These are phyloP conservation scores for Sorex maritimensis DNA, from an alignment of 2,797 vertebrate species.

Conservation along the genomic window DNA sequence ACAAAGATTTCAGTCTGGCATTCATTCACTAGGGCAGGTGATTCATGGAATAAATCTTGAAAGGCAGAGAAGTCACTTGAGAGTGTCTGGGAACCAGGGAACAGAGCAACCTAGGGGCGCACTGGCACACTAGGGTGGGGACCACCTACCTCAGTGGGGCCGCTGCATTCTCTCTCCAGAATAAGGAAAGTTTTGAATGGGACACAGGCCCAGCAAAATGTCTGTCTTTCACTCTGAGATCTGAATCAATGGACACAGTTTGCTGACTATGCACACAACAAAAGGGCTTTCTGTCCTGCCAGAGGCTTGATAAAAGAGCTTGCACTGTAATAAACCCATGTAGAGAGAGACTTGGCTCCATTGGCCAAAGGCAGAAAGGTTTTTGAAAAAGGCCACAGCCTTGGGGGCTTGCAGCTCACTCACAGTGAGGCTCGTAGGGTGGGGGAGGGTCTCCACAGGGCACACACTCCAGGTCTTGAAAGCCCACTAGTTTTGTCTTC, in stretches of 20 bases:
- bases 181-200: not conserved
- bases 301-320: not conserved
- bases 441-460: conserved; percentile 98
- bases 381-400: conserved; percentile 34
- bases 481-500: conserved; percentile 98
- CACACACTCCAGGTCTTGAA: conserved; percentile 99
- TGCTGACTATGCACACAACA: not conserved
- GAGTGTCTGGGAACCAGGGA: not conserved
- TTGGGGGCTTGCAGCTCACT: conserved; percentile 86
- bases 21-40: not conserved
- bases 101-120: not conserved
- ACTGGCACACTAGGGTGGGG: not conserved
- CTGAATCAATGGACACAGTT: not conserved
- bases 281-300: conserved; percentile 4
- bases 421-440: conserved; percentile 98
- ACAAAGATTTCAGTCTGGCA: not conserved
- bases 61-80: not conserved
- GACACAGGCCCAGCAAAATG: not conserved
- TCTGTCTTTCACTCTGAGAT: not conserved
- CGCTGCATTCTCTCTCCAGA: not conserved
- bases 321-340: not conserved
- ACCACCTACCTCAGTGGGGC: not conserved
- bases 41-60: not conserved
- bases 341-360: not conserved
- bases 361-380: conserved; percentile 50